These are phyloP conservation scores for Drosophila mauritiana DNA, from an alignment of 1,140 invertebrate species.

Conservation along the genomic window DNA sequence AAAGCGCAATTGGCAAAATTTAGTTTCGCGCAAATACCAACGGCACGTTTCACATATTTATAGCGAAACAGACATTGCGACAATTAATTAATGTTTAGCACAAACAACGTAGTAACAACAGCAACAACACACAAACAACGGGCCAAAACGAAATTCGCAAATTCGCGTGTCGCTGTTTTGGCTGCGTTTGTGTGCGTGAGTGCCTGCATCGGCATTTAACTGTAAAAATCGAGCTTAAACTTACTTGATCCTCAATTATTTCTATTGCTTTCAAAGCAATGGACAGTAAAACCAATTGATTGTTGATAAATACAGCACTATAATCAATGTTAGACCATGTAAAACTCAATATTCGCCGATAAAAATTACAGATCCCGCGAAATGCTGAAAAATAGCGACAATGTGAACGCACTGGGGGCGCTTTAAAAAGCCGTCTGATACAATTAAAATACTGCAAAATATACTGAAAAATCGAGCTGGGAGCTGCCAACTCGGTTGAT, in stretches of 20 bases:
- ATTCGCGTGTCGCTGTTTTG: conserved; percentile 50
- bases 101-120: conserved; percentile 30
- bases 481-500: background rate
- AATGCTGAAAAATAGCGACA: conserved; percentile 26
- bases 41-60: conserved; percentile 42
- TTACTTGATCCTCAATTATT: conserved; percentile 39
- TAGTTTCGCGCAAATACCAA: conserved; percentile 36
- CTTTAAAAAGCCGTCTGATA: background rate
- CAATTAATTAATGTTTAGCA: conserved; percentile 57
- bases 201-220: conserved; percentile 25
- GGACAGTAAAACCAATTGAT: background rate
- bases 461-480: background rate
- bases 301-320: background rate
- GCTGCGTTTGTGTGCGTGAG: conserved; percentile 12
- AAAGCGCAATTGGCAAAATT: conserved; percentile 49
- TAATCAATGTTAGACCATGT: conserved; percentile 12
- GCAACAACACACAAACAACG: conserved; percentile 8
- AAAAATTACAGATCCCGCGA: conserved; percentile 22
- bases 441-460: background rate
- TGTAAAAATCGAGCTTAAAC: conserved; percentile 19
- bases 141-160: conserved; percentile 61
- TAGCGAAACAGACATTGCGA: conserved; percentile 38
- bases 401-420: conserved; percentile 17
- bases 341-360: conserved; percentile 19
- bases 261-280: conserved; percentile 24